Percentiles rank a stretch among this genome's conserved stretches.
These are phyloP conservation scores for Stenichneumon culpator DNA, from an alignment of 2,888 invertebrate genomes.

Conservation along the genomic window DNA sequence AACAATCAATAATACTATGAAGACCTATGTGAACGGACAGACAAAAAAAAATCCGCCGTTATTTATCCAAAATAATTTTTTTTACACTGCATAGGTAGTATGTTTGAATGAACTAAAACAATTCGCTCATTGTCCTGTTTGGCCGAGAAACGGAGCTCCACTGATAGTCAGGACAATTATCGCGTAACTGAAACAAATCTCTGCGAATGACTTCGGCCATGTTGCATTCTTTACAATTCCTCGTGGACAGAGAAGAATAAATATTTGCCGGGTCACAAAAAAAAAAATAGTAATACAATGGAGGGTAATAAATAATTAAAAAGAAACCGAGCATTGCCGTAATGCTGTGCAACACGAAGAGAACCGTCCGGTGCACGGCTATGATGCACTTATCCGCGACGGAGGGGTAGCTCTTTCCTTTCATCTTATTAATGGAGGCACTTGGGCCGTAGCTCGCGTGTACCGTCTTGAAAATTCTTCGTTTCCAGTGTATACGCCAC, in stretches of 20 bases:
- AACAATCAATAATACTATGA: background rate
- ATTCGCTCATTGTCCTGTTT: background rate
- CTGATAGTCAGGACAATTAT: background rate
- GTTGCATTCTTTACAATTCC: background rate
- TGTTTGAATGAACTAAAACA: background rate
- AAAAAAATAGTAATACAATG: conserved; percentile 19
- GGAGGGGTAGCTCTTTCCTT: conserved; percentile 62
- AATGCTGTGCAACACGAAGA: conserved; percentile 39
- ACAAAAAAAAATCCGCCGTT: background rate
- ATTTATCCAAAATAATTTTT: background rate
- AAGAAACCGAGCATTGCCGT: conserved; percentile 48
- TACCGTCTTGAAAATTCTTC: conserved; percentile 65
- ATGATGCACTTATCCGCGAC: conserved; percentile 64
- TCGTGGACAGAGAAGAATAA: conserved; percentile 4
- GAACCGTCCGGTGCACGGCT: conserved; percentile 43
- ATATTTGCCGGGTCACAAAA: conserved; percentile 29
- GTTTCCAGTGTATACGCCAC: conserved; percentile 53
- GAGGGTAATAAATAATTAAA: conserved; percentile 57
- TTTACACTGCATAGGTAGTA: background rate
- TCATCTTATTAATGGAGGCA: conserved; percentile 71
- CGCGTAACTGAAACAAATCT: background rate
- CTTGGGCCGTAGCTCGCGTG: conserved; percentile 59
- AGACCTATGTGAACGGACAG: background rate
- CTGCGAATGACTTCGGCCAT: background rate
- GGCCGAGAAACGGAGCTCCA: background rate